Evolutionary conservation across 2,797 vertebrate species (phyloP).

Genomic region (Xenops minutus): DNA sequence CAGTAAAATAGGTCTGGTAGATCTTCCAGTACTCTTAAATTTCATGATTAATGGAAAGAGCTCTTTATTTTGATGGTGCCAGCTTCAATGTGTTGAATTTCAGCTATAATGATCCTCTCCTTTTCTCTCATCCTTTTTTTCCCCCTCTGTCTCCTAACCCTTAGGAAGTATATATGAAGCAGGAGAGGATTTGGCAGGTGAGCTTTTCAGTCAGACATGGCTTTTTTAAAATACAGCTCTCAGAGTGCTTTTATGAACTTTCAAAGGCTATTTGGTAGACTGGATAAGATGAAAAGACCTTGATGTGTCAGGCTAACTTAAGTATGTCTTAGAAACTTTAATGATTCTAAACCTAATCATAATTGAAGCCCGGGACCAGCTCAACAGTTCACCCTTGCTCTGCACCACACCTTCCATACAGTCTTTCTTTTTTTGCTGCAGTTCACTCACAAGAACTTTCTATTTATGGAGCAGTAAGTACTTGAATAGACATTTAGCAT

Average conservation of each 20-base stretch:
- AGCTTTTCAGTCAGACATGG: slow-evolving; percentile 6
- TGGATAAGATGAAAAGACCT: neutral
- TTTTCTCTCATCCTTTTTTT: neutral
- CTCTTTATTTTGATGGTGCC: slow-evolving; percentile 60
- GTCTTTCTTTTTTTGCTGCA: neutral
- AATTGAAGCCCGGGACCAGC: neutral
- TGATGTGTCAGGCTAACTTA: neutral
- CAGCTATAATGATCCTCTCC: slow-evolving; percentile 31
- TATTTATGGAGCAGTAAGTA: slow-evolving; percentile 27
- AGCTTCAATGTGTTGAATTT: slow-evolving; percentile 56
- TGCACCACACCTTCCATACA: neutral
- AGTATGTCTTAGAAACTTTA: neutral
- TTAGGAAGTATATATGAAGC: slow-evolving; percentile 4
- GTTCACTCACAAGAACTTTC: neutral
- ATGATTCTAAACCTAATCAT: neutral
- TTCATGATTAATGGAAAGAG: slow-evolving; percentile 66
- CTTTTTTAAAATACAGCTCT: neutral
- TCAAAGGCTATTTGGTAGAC: neutral
- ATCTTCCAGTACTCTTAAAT: slow-evolving; percentile 61
- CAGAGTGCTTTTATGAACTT: slow-evolving; percentile 28
- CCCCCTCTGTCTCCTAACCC: neutral
- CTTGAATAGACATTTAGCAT: neutral
- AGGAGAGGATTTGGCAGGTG: slow-evolving; percentile 16
- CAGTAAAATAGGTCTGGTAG: slow-evolving; percentile 65
- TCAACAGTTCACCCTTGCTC: neutral